phyloP scores from a whole-genome alignment of 2,888 invertebrate genomes.

The Macrosiphum euphorbiae region DNA sequence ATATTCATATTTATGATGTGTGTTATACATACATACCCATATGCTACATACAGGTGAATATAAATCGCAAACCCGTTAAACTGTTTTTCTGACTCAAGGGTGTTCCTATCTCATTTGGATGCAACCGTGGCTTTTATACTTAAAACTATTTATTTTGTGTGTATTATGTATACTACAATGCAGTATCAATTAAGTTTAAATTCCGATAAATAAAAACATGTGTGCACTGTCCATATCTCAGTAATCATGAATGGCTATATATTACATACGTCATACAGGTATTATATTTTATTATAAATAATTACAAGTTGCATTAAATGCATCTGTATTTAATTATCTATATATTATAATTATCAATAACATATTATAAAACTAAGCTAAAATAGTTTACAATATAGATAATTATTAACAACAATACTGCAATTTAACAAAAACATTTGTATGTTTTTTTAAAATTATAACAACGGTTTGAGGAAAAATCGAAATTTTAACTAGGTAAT shows the following conservation, averaged over 20 bases:
- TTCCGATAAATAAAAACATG: background rate
- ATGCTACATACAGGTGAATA: background rate
- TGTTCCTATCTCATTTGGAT: background rate
- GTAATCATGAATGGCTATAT: background rate
- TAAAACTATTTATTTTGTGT: background rate
- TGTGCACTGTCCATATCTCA: background rate
- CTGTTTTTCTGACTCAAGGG: conserved; percentile 7
- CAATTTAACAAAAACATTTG: background rate
- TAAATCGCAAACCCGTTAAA: conserved; percentile 15
- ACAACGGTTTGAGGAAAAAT: background rate
- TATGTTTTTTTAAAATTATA: background rate
- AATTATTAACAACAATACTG: background rate
- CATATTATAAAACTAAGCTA: background rate
- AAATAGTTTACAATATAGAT: background rate
- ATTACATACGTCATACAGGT: background rate
- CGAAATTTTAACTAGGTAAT: background rate
- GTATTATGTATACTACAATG: background rate
- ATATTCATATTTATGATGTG: conserved; percentile 48
- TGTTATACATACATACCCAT: background rate
- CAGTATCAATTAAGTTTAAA: background rate
- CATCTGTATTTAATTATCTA: background rate
- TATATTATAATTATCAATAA: background rate
- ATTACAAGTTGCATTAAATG: background rate
- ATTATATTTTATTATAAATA: background rate
- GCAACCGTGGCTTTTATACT: background rate